Base-by-base conservation (phyloP, 2,113 vertebrate genomes). In the Coryphaenoides rupestris region DNA sequence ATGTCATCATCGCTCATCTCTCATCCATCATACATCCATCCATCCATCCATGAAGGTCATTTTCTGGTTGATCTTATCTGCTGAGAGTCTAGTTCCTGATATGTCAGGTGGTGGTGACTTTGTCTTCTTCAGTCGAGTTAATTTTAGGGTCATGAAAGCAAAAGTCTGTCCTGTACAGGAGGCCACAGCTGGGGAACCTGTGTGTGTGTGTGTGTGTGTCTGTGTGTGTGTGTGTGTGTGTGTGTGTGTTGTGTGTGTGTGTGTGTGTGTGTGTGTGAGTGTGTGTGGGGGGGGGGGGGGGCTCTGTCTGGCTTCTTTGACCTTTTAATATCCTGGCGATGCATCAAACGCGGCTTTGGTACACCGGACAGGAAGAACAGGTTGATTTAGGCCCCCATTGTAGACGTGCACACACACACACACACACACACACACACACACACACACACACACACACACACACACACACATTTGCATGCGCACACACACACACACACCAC, bases 171-270 rank as follows among this genome's bases (percentile, higher is more conserved):
- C 9, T 10, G 13, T 40, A 40, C 33, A 40, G 33, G 9, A 40
- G 33, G 33, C 9, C 33, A 40, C 33, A 40, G 33, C 33, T 40
- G 33, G 9, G 33, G 33, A 40, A 9, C 4, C 6, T 50, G 47
- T 50, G 47, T 50, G 47, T 50, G 47, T 49, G 46, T 49, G 46
- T 49, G 46, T 2, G 46, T 49, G 46, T 49, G 46, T 49, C 9
- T 49, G 46, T 49, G 46, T 49, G 46, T 47, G 46, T 47, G 46
- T 47, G 46, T 47, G 46, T 47, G 46, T 47, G 46, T 47, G n/a
- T n/a, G n/a, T n/a, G n/a, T n/a, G n/a, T n/a, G n/a, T n/a, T n/a
- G n/a, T n/a, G n/a, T n/a, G n/a, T n/a, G n/a, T n/a, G n/a, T n/a
- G n/a, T n/a, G n/a, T n/a, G n/a, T n/a, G n/a, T n/a, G n/a, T n/a